phyloP scores from a whole-genome alignment of 1,140 invertebrate genomes.

The Gonioctena quinquepunctata region DNA sequence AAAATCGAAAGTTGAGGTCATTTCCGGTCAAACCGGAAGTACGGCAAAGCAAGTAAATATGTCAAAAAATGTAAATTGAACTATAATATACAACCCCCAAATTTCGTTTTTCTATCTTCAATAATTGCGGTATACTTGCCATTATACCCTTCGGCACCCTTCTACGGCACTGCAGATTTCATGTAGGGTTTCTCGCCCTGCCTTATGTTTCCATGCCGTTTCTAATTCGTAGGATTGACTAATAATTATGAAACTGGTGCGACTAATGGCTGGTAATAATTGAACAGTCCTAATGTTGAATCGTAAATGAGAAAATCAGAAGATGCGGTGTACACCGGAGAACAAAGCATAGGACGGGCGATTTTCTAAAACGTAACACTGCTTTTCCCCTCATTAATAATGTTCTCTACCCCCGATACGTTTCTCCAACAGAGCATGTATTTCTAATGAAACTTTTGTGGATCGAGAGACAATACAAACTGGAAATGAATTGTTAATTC shows the following conservation, averaged over 20 bases:
- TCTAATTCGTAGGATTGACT: background rate
- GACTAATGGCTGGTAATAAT: conserved; percentile 10
- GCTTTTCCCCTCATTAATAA: background rate
- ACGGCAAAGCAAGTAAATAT: too few species aligned
- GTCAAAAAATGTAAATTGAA: too few species aligned
- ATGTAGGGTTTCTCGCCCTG: background rate
- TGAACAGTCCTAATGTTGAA: conserved; percentile 2
- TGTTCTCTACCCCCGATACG: background rate
- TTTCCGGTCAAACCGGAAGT: too few species aligned
- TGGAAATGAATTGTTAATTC: background rate
- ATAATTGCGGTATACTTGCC: background rate
- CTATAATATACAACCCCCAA: too few species aligned
- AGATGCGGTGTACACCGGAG: background rate
- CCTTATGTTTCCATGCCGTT: background rate
- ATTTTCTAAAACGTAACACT: background rate
- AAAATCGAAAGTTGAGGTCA: too few species aligned
- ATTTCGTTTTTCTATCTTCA: too few species aligned
- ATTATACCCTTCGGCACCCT: background rate
- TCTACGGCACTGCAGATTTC: background rate
- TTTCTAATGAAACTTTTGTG: background rate
- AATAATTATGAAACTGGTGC: conserved; percentile 9
- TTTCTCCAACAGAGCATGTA: too few species aligned
- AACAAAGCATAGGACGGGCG: background rate
- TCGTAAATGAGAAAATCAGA: background rate
- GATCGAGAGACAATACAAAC: background rate